Conservation (phyloP, 1,140 invertebrate genomes). For the Bombus breviceps region DNA sequence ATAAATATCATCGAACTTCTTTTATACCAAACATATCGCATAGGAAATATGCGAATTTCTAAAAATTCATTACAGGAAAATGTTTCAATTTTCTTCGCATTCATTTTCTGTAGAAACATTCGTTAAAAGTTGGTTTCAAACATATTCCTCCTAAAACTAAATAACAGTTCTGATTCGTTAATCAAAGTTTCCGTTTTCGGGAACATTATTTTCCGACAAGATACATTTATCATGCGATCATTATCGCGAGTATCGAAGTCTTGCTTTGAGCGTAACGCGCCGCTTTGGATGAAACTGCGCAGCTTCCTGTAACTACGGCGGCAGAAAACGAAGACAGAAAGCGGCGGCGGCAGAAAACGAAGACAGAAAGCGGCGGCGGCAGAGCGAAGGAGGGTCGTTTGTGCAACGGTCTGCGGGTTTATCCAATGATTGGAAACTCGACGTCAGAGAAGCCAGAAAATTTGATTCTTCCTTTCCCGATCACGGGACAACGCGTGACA, state of each 20-base stretch:
- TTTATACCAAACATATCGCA: no score
- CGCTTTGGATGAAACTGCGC: background rate
- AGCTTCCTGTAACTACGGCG: background rate
- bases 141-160: background rate
- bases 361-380: background rate
- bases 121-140: no score
- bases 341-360: background rate
- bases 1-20: no score
- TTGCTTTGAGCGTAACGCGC: background rate
- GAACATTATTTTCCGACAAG: background rate
- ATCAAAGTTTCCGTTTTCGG: background rate
- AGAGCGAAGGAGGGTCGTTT: background rate
- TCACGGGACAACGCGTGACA: conserved; percentile 41
- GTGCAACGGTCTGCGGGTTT: conserved; percentile 32
- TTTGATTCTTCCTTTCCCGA: conserved; percentile 46
- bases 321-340: background rate
- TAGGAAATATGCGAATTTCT: no score
- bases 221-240: background rate
- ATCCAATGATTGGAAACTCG: conserved; percentile 51
- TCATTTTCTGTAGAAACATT: no score
- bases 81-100: no score
- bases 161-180: background rate
- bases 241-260: background rate
- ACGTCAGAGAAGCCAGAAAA: conserved; percentile 35
- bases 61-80: no score